Percentiles rank a stretch among this genome's conserved stretches.
Evolutionary conservation across 1,140 invertebrate species (phyloP).

Genomic region (Leptonema lineaticorne): DNA sequence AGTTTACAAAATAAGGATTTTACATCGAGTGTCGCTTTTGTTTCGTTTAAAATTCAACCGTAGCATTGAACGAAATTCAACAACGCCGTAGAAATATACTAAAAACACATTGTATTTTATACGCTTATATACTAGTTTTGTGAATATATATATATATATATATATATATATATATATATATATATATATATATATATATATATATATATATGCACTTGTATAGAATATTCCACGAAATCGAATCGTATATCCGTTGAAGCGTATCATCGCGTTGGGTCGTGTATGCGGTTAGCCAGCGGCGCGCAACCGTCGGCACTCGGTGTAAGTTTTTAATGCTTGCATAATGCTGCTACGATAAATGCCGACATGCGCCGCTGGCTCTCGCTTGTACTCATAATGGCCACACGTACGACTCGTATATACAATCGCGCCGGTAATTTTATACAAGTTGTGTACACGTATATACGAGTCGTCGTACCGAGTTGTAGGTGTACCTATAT

Average conservation of each 20-base stretch:
- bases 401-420: background rate
- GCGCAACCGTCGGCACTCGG: background rate
- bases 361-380: conserved; percentile 23
- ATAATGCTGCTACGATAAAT: conserved; percentile 10
- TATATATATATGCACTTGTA: background rate
- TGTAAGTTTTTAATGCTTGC: conserved; percentile 10
- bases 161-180: no score
- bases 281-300: background rate
- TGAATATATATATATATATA: no score
- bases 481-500: background rate
- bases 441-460: background rate
- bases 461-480: no score
- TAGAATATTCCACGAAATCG: no score
- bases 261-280: background rate
- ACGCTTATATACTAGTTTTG: no score
- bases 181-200: no score
- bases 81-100: no score
- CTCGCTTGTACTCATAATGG: conserved; percentile 23
- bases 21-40: no score
- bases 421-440: background rate
- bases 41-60: no score
- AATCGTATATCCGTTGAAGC: background rate
- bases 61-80: no score
- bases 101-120: no score
- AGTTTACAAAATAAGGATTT: no score